phyloP scores from a whole-genome alignment of 2,113 vertebrate genomes.

The Stegastes partitus region DNA sequence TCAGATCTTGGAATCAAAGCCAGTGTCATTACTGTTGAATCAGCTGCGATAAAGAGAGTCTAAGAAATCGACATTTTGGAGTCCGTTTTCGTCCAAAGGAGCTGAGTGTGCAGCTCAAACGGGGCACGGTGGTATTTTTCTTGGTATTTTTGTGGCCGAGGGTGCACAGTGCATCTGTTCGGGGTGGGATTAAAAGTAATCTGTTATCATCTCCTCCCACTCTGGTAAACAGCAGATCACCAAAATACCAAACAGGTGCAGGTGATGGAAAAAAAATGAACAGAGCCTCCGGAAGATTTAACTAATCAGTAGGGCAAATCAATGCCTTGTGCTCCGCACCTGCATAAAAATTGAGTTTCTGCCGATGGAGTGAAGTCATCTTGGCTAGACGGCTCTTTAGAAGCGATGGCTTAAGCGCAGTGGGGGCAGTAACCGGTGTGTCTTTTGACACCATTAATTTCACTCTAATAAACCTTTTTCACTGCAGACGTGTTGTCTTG shows the following conservation, averaged over 20 bases:
- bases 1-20: neutral
- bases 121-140: neutral
- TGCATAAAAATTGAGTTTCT: constrained; percentile 38
- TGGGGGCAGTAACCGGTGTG: constrained; percentile 14
- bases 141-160: constrained; percentile 14
- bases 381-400: neutral
- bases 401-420: neutral
- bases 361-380: constrained; percentile 12
- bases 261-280: neutral
- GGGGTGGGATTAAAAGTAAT: constrained; percentile 49
- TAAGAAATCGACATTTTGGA: neutral
- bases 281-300: constrained; percentile 17
- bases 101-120: constrained; percentile 10
- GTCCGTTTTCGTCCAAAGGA: neutral
- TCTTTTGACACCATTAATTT: constrained; percentile 28
- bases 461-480: constrained; percentile 14
- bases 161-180: constrained; percentile 27
- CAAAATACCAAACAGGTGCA: constrained; percentile 56
- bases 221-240: constrained; percentile 47
- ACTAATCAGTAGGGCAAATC: constrained; percentile 23
- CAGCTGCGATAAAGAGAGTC: neutral
- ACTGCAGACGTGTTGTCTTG: constrained; percentile 6
- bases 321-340: constrained; percentile 10
- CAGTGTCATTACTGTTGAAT: neutral
- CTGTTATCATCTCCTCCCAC: constrained; percentile 35